Evolutionary conservation across 2,113 vertebrate genomes (phyloP).

Genomic region (Andinoacara biseriatus): DNA sequence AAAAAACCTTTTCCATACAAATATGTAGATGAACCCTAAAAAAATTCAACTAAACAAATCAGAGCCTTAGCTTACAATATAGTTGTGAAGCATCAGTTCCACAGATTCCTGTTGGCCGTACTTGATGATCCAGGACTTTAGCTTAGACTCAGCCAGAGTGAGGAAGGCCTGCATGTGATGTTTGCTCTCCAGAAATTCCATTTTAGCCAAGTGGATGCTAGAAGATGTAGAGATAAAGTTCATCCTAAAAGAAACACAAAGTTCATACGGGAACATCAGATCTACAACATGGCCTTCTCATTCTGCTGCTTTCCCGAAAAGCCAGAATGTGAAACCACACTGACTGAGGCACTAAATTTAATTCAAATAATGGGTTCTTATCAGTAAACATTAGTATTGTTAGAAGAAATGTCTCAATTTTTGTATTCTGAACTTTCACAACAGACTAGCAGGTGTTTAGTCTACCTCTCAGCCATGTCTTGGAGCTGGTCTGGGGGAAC

Average conservation of each 20-base stretch:
- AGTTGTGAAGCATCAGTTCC: conserved; percentile 91
- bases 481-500: conserved; percentile 93
- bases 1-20: neutral
- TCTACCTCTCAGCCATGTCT: conserved; percentile 94
- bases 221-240: conserved; percentile 92
- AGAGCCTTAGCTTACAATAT: conserved; percentile 84
- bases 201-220: conserved; percentile 91
- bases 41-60: neutral
- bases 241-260: conserved; percentile 83
- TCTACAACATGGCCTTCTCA: neutral
- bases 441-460: neutral
- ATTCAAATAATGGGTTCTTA: neutral
- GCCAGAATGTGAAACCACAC: neutral
- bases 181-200: conserved; percentile 96
- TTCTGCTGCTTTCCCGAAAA: neutral
- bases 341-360: neutral
- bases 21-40: neutral
- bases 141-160: conserved; percentile 92
- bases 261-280: conserved; percentile 23
- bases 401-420: neutral
- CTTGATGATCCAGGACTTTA: conserved; percentile 99
- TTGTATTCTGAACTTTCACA: conserved; percentile 1
- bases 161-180: conserved; percentile 94
- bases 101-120: conserved; percentile 93
- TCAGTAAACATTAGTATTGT: neutral